Percentiles rank a stretch among this genome's conserved stretches.
Conservation (phyloP, 2,797 vertebrate species). For the Muscicapa striata region DNA sequence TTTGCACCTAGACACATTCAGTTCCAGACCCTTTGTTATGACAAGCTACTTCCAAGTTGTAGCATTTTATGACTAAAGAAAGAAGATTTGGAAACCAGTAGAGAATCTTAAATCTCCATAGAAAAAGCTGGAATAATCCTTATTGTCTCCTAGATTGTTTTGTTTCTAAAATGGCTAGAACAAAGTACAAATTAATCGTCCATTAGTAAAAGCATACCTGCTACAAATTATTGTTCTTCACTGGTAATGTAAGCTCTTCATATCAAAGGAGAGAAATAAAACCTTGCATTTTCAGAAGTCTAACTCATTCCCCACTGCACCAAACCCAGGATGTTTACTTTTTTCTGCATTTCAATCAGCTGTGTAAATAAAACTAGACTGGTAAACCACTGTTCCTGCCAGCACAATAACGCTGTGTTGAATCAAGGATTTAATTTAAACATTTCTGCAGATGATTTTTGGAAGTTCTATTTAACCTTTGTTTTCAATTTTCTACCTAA, state of each 20-base stretch:
- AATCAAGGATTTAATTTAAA: constrained; percentile 52
- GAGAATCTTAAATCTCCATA: neutral
- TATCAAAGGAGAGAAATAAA: neutral
- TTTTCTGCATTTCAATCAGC: constrained; percentile 51
- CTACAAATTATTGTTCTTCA: neutral
- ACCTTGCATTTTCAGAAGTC: neutral
- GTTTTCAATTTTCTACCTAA: constrained; percentile 46
- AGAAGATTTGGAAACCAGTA: neutral
- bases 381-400: constrained; percentile 23
- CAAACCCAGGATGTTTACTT: constrained; percentile 52
- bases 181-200: neutral
- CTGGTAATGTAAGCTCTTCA: neutral
- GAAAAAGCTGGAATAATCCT: neutral
- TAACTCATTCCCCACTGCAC: neutral
- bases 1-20: neutral
- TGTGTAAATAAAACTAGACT: constrained; percentile 53
- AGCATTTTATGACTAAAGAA: neutral
- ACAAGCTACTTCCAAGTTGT: neutral
- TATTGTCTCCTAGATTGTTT: neutral
- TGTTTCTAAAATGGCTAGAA: neutral
- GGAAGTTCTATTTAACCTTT: constrained; percentile 53
- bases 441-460: constrained; percentile 37
- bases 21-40: neutral
- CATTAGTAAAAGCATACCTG: neutral
- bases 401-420: constrained; percentile 16